Conservation (phyloP, 1,140 invertebrate species). For the Pseudomyrmex pallidus region DNA sequence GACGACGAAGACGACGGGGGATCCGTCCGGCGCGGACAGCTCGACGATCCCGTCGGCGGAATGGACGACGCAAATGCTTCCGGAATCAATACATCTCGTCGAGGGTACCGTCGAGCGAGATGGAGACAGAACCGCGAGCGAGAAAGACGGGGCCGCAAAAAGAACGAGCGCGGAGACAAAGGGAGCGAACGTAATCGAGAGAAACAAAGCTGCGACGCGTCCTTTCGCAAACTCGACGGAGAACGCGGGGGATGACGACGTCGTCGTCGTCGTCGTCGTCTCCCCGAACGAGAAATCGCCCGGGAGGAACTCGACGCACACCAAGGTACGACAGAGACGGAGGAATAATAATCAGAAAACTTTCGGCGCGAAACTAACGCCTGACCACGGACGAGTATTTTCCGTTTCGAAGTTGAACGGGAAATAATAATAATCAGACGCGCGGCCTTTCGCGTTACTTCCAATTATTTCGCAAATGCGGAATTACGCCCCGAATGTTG, state of each 20-base stretch:
- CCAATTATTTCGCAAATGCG: not conserved
- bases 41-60: conserved; percentile 63
- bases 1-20: conserved; percentile 66
- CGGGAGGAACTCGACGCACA: conserved; percentile 19
- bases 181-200: conserved; percentile 41
- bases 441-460: not conserved
- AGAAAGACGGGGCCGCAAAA: conserved; percentile 14
- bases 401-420: not conserved
- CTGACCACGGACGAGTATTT: not conserved
- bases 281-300: conserved; percentile 30
- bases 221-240: conserved; percentile 27
- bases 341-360: conserved; percentile 19
- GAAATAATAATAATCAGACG: not conserved
- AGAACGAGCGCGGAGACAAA: conserved; percentile 48
- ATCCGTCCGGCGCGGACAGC: conserved; percentile 65
- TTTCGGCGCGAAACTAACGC: conserved; percentile 2
- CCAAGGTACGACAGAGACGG: conserved; percentile 20
- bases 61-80: conserved; percentile 52
- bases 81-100: conserved; percentile 35
- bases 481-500: not conserved
- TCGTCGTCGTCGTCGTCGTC: conserved; percentile 18
- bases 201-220: conserved; percentile 48
- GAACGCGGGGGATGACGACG: not conserved
- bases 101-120: conserved; percentile 34
- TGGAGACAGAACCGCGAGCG: conserved; percentile 22